Percentiles rank a stretch among this genome's conserved stretches.
phyloP scores from a whole-genome alignment of 2,113 vertebrate genomes.

The Saimiri boliviensis region DNA sequence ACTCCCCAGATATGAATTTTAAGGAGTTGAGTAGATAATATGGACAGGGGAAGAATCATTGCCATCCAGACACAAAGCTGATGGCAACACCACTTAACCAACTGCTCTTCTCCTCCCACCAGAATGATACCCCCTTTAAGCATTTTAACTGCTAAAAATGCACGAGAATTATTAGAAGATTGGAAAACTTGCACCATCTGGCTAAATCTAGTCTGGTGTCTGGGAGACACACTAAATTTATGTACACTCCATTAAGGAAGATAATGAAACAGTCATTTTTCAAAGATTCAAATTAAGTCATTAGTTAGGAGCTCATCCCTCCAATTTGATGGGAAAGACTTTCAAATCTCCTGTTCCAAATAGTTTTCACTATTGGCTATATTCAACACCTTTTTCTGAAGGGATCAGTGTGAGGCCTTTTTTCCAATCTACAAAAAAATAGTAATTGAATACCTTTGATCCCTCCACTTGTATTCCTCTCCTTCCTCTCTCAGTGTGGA shows the following conservation, averaged over 20 bases:
- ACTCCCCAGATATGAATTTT: slow-evolving; percentile 21
- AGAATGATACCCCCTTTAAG: slow-evolving; percentile 5
- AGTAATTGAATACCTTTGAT: neutral
- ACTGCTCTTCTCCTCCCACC: neutral
- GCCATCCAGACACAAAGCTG: slow-evolving; percentile 31
- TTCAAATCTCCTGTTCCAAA: slow-evolving; percentile 32
- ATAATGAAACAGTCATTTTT: slow-evolving; percentile 61
- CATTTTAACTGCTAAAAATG: slow-evolving; percentile 52
- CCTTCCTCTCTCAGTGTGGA: neutral
- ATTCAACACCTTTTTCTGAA: neutral
- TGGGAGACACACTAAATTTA: slow-evolving; percentile 43
- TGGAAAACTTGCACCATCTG: slow-evolving; percentile 49
- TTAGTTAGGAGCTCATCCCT: slow-evolving; percentile 35
- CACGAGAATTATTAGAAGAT: slow-evolving; percentile 42
- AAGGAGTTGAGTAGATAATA: slow-evolving; percentile 30
- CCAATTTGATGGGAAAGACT: slow-evolving; percentile 5
- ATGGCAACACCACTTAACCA: slow-evolving; percentile 45
- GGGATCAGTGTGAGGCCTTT: neutral
- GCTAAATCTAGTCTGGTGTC: slow-evolving; percentile 41
- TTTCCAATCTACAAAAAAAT: neutral
- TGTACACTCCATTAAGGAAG: slow-evolving; percentile 59
- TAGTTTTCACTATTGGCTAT: neutral
- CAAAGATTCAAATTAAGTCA: slow-evolving; percentile 59
- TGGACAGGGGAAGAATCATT: slow-evolving; percentile 19
- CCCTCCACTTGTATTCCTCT: neutral